Evolutionary conservation across 2,888 invertebrate species (phyloP).

Genomic region (Pediacus dermestoides): DNA sequence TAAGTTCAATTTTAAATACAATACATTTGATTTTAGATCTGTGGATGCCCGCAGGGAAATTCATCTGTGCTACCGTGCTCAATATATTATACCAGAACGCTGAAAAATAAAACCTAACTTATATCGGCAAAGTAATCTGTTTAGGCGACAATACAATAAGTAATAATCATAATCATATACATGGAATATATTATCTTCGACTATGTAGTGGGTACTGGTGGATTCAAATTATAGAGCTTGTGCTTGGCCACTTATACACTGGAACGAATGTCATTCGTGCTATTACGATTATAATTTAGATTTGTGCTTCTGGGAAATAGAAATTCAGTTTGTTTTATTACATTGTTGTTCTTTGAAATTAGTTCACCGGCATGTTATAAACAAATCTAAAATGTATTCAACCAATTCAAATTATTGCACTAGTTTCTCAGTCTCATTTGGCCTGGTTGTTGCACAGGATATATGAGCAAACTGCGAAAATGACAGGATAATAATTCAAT

Average conservation of each 20-base stretch:
- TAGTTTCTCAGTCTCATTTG: too few species aligned
- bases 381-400: too few species aligned
- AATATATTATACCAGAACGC: conserved; percentile 27
- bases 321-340: conserved; percentile 7
- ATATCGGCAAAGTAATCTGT: conserved; percentile 21
- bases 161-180: conserved; percentile 39
- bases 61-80: conserved; percentile 29
- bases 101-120: conserved; percentile 24
- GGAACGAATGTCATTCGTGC: conserved; percentile 9
- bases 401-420: too few species aligned
- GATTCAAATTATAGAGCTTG: conserved; percentile 6
- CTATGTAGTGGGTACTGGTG: not conserved
- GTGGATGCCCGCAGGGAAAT: conserved; percentile 24
- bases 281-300: conserved; percentile 15
- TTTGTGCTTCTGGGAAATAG: conserved; percentile 12
- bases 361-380: too few species aligned
- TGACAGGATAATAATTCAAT: too few species aligned
- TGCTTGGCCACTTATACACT: conserved; percentile 12
- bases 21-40: conserved; percentile 30
- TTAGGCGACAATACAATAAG: conserved; percentile 34
- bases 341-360: conserved; percentile 4
- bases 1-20: conserved; percentile 33
- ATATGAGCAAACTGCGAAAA: too few species aligned
- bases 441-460: too few species aligned
- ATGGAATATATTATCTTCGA: conserved; percentile 29